Evolutionary conservation across 1,140 invertebrate genomes (phyloP), one percentile per base, ranked within the genome.

Genomic region (Proales similis): DNA sequence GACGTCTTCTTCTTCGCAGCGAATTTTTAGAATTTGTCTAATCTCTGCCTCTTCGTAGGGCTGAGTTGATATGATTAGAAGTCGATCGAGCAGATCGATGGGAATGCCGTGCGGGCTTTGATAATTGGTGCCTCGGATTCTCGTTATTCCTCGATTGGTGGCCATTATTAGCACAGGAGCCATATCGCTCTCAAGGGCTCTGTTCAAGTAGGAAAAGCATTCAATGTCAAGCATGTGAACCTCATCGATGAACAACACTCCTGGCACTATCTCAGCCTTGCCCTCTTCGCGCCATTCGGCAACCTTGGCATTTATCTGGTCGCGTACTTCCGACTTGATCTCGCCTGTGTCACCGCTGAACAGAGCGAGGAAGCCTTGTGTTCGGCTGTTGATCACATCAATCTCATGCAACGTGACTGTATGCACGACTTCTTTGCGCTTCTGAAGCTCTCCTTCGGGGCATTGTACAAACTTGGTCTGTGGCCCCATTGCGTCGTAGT

Each of bases 291-390:
- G 79, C 95, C 95, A 99, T 77, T 99, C 95, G 0, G 87, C 85
- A 5, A 94, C 88, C 78, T 97, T 98, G n/a, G 84, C 82, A 72
- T 98, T 96, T 66, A 99, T 98, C 76, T 98, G 93, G 70, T 97
- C 93, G 30, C 95, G 43, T 9, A 98, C 88, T 80, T 99, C 95
- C 1, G 86, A 79, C 71, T 97, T 98, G 19, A 99, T 98, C 78
- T 99, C 95, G 3, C 95, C 95, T 0, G 95, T 99, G 70, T 99
- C 95, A 32, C 87, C 90, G 20, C 92, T 94, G 74, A 99, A 99
- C 0, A 98, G 76, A 0, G 94, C 94, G 1, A 99, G 77, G 70
- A 97, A 99, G 0, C 94, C 95, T 72, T 96, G 91, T 0, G 90
- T 93, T 66, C 92, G 79, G 43, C 88, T 91, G 70, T 97, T 97